Conservation (phyloP, 2,113 vertebrate genomes). For the Ptyas mucosa region DNA sequence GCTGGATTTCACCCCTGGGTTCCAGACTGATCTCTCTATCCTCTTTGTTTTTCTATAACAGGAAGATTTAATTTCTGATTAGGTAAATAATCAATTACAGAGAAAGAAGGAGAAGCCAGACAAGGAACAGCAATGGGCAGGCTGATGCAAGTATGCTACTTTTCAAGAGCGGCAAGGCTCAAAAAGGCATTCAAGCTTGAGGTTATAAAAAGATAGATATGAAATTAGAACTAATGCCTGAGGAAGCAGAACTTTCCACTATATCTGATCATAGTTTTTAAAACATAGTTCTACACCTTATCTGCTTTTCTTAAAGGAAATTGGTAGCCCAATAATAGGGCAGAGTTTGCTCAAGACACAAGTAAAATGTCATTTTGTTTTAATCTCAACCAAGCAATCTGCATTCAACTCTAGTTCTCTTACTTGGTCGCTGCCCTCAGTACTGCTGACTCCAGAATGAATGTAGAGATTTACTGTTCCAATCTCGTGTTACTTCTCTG, state of each 20-base stretch:
- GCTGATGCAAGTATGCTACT: rapidly evolving
- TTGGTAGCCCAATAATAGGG: not conserved
- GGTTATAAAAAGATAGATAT: conserved; percentile 25
- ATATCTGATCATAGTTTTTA: conserved; percentile 8
- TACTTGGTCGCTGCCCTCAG: not conserved
- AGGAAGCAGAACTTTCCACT: not conserved
- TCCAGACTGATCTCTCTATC: not conserved
- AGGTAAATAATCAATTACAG: not conserved
- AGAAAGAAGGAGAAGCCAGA: not conserved
- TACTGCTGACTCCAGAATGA: not conserved
- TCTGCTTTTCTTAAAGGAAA: not conserved
- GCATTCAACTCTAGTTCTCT: not conserved
- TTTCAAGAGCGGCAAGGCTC: rapidly evolving
- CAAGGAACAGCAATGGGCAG: rapidly evolving
- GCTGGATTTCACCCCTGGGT: not conserved
- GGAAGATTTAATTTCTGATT: not conserved
- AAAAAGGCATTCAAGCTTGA: not conserved
- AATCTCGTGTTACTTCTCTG: not conserved
- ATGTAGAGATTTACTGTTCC: not conserved
- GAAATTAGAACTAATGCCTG: not conserved
- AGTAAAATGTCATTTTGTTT: not conserved
- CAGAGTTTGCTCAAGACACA: not conserved
- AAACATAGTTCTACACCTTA: conserved; percentile 1
- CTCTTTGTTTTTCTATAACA: not conserved
- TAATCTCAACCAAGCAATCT: not conserved